Evolutionary conservation across 2,797 vertebrate genomes (phyloP), one percentile per base, ranked within the genome.

Genomic region (Tinamus major): DNA sequence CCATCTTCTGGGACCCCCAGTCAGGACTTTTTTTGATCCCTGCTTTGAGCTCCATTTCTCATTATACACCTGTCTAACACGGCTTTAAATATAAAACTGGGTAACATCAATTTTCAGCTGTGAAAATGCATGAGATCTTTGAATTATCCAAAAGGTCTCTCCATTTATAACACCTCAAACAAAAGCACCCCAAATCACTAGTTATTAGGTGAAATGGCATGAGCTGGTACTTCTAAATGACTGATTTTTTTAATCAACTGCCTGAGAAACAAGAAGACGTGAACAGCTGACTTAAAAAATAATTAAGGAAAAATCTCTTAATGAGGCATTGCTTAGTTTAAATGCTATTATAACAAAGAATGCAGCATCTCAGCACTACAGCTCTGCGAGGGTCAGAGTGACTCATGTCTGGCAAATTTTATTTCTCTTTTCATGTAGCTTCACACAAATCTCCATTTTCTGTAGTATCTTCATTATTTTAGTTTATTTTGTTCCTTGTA

Each of bases 231-330:
- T 49, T 69, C 29, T 49, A 44, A 62, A 5, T 3, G 44, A 56
- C 42, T 67, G 55, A 10, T 5, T 79, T 11, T 67, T 59, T 12
- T 4, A 70, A 61, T 29, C 51, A 87, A 93, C 80, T 21, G 41
- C 9, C 42, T 59, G 58, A 37, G 24, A 19, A 79, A 17, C 14
- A 24, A 85, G 26, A 29, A 48, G 33, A 58, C 1, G 0, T 48
- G 24, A 89, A 87, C 19, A 89, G 58, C 27, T 90, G 64, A 37
- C 29, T 90, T 78, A 93, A 86, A 90, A 35, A 63, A 78, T 17
- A 48, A 62, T 74, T 91, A 84, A 86, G 37, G 61, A 90, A 71
- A 92, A 85, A 64, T 63, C 51, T 85, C 46, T 64, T 91, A 79
- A 85, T 55, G 56, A 70, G 44, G 10, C 27, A 85, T 39, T 3